Evolutionary conservation across 2,797 vertebrate genomes (phyloP).

Genomic region (Coreius guichenoti): DNA sequence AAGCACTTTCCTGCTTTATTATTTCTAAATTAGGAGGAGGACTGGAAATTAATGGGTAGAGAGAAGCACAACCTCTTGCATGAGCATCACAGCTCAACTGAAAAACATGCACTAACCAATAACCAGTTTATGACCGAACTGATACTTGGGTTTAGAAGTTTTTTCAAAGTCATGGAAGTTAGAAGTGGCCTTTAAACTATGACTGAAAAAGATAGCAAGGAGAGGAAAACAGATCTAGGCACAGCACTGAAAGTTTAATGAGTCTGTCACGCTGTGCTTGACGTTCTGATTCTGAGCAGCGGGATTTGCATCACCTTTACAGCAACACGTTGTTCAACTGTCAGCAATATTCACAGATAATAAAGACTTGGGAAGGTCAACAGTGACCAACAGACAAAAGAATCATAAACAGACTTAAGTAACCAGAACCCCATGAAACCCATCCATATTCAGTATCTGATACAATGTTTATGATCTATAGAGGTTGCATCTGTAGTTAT

Average conservation of each 20-base stretch:
- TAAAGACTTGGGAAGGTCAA: neutral
- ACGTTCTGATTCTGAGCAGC: neutral
- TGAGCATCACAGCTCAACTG: neutral
- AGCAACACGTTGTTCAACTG: neutral
- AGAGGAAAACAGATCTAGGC: constrained; percentile 33
- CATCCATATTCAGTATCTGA: neutral
- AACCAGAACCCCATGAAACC: neutral
- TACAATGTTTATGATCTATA: neutral
- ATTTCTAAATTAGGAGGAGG: neutral
- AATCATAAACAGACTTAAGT: neutral
- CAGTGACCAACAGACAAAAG: neutral
- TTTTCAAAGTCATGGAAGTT: constrained; percentile 3
- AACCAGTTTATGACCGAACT: neutral
- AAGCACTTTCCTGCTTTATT: neutral
- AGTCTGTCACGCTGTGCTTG: neutral
- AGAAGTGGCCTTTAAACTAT: constrained; percentile 29
- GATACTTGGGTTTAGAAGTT: neutral
- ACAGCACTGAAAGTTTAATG: constrained; percentile 46
- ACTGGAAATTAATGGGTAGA: neutral
- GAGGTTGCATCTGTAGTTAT: neutral
- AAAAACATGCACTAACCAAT: neutral
- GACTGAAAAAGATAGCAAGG: constrained; percentile 27
- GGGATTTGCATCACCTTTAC: neutral
- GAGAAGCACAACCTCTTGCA: neutral
- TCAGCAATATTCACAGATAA: neutral